Conservation (phyloP, 2,113 vertebrate genomes). For the Rafetus swinhoei region DNA sequence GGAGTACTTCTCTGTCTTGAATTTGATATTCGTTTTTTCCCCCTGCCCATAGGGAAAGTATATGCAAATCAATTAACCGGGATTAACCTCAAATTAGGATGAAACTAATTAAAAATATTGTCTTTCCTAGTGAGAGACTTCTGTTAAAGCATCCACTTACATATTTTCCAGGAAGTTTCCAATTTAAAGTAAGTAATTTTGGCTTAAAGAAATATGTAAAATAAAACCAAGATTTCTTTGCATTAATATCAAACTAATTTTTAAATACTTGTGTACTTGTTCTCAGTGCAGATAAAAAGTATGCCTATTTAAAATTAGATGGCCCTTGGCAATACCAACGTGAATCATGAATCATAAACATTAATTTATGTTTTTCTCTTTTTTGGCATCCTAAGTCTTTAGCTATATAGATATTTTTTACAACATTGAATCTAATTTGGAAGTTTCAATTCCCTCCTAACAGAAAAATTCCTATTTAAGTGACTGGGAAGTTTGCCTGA, state of each 20-base stretch:
- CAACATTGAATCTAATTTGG: not conserved
- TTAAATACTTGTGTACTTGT: not conserved
- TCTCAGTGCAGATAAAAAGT: not conserved
- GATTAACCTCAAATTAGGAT: conserved; percentile 25
- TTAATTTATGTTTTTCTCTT: not conserved
- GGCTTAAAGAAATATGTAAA: not conserved
- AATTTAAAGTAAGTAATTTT: too few relatives aligned
- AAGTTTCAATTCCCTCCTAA: not conserved
- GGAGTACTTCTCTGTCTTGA: not conserved
- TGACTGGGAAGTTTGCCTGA: not conserved
- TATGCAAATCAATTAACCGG: not conserved
- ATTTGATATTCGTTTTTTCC: not conserved
- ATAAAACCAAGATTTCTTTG: not conserved
- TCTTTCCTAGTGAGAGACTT: not conserved
- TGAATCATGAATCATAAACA: not conserved
- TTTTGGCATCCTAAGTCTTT: not conserved
- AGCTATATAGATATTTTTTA: not conserved
- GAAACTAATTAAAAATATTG: conserved; percentile 18
- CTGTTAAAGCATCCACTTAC: too few relatives aligned
- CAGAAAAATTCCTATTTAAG: not conserved
- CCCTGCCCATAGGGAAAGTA: not conserved
- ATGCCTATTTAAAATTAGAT: not conserved
- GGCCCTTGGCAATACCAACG: not conserved
- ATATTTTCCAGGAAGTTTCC: too few relatives aligned
- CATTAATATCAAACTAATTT: not conserved